phyloP scores from a whole-genome alignment of 1,140 invertebrate species.

The Heterodera carotae region DNA sequence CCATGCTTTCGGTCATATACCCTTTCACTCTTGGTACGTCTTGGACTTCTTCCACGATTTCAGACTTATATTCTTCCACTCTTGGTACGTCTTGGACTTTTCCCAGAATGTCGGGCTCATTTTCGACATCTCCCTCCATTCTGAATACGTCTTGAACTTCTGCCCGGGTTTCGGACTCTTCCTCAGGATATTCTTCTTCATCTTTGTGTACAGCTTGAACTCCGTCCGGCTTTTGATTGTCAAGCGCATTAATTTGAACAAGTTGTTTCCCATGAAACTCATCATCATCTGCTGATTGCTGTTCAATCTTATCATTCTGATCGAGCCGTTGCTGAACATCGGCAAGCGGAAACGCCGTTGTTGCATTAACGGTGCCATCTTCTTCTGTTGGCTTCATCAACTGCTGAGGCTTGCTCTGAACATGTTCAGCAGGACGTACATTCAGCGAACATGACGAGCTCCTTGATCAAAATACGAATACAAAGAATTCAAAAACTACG shows the following conservation, averaged over 20 bases:
- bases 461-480: too few relatives aligned
- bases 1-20: too few relatives aligned
- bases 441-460: background rate
- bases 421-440: background rate
- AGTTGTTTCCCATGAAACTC: too few relatives aligned
- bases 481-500: too few relatives aligned
- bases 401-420: background rate
- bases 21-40: too few relatives aligned
- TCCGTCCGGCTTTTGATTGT: too few relatives aligned
- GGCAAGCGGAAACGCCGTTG: background rate
- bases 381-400: background rate
- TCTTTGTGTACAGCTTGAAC: background rate
- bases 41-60: background rate
- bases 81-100: background rate
- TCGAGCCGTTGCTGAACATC: background rate
- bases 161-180: background rate
- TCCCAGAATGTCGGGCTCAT: too few relatives aligned
- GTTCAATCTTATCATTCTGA: too few relatives aligned
- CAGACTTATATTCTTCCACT: background rate
- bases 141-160: background rate
- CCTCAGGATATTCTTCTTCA: background rate
- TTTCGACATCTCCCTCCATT: background rate
- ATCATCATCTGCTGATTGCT: constrained; percentile 15
- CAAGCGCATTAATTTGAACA: too few relatives aligned
- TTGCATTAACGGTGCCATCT: background rate